Percentiles rank a stretch among this genome's conserved stretches.
Evolutionary conservation across 35 echinoderm and acorn worm species (phyloP).

Genomic region (Stichopus chloronotus): DNA sequence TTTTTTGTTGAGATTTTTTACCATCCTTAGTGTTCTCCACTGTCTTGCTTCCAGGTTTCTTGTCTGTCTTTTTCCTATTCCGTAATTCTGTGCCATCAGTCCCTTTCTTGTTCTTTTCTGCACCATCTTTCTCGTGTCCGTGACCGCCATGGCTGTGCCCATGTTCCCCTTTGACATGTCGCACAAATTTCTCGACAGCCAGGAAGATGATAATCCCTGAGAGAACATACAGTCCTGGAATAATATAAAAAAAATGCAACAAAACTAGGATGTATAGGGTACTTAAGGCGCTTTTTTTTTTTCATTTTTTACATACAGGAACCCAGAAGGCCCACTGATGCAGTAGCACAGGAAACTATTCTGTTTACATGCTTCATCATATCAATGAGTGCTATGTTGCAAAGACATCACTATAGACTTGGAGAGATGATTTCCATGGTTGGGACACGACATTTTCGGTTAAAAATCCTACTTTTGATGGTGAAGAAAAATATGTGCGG

Average conservation of each 20-base stretch:
- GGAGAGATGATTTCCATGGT: no score
- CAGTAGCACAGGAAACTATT: no score
- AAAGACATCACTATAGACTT: no score
- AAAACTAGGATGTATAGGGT: neutral
- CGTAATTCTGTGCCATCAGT: conserved; percentile 60
- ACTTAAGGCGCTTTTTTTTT: no score
- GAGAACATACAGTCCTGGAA: conserved; percentile 83
- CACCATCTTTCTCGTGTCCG: neutral
- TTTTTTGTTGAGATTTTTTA: neutral
- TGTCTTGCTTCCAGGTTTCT: conserved; percentile 48
- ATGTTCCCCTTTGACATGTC: conserved; percentile 80
- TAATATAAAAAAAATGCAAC: neutral
- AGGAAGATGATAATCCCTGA: conserved; percentile 84
- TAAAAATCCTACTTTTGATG: no score
- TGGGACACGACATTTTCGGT: no score
- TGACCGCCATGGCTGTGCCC: conserved; percentile 65
- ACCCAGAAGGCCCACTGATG: no score
- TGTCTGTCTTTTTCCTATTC: conserved; percentile 60
- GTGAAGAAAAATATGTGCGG: no score
- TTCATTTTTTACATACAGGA: no score
- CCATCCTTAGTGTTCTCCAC: neutral
- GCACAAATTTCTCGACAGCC: conserved; percentile 84
- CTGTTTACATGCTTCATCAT: no score
- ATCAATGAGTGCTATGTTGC: no score
- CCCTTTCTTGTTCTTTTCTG: conserved; percentile 52